Base-by-base conservation (phyloP, 2,113 vertebrate species). In the Pungitius pungitius region DNA sequence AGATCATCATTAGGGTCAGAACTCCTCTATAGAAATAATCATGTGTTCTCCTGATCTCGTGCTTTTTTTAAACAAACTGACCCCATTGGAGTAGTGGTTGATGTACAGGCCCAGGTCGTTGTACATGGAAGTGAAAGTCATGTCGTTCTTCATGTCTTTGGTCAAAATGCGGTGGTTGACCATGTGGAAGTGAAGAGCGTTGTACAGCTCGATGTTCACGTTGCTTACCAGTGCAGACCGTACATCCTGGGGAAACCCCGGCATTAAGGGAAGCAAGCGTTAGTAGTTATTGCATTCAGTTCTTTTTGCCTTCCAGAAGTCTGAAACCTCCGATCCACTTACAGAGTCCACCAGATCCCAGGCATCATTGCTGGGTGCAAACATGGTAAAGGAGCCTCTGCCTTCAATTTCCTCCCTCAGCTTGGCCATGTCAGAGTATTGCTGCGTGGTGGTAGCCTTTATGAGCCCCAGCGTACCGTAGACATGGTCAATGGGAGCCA, bases 81-180 rank as follows among this genome's bases (percentile, higher is more conserved):
- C 98, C 90, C 98, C 98, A 72, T 98, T 99, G 17, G 96, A 85
- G 86, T 99, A 99, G 84, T 99, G 98, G 90, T 98, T 97, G 87
- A 99, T 95, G 77, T 94, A 85, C 60, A 99, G 91, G 2, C 93
- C 93, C 82, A 94, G 91, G 39, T 93, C 87, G 62, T 95, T 93
- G 77, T 96, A 95, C 96, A 97, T 96, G 3, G 97, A 98, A 13
- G 90, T 84, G 39, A 96, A 17, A 9, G 89, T 91, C 92, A 97
- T 85, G 73, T 95, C 96, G 66, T 99, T 95, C 90, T 95, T 97
- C 73, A 99, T 89, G 88, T 98, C 96, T 90, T 98, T 99, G 64
- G 97, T 99, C 75, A 99, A 65, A 85, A 97, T 91, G 15, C 98
- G 95, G 1, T 87, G 93, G 73, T 96, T 94, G 43, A 96, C 89